Evolutionary conservation across 2,113 vertebrate genomes (phyloP).

Genomic region (Eulacestoma nigropectus): DNA sequence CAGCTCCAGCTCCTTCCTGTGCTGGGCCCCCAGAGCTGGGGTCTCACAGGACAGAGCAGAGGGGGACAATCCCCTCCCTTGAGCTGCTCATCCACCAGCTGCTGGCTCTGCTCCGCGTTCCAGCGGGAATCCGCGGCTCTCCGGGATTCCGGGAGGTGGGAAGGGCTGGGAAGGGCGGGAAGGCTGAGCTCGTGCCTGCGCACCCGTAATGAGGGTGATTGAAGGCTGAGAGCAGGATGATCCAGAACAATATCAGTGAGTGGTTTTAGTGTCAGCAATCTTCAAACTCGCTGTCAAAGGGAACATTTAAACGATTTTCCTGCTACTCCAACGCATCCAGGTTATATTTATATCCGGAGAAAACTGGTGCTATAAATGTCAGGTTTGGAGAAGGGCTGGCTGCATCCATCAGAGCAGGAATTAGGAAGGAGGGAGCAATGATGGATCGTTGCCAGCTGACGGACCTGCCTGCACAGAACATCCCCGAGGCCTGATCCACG

Average conservation of each 20-base stretch:
- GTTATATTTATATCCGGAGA: conserved; percentile 66
- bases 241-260: conserved; percentile 62
- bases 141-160: neutral
- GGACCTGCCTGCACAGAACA: neutral
- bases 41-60: rapidly evolving
- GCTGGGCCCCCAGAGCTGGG: neutral
- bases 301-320: conserved; percentile 69
- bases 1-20: neutral
- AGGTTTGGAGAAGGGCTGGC: conserved; percentile 58
- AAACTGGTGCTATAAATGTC: conserved; percentile 64
- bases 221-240: conserved; percentile 54
- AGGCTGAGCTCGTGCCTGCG: neutral
- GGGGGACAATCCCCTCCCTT: neutral
- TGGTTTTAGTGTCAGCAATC: conserved; percentile 70
- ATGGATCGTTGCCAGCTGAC: conserved; percentile 16
- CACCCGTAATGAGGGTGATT: conserved; percentile 50
- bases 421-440: conserved; percentile 39
- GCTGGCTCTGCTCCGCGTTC: neutral
- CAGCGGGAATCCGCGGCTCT: neutral
- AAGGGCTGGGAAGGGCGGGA: neutral
- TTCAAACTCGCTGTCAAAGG: conserved; percentile 67
- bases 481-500: neutral
- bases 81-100: neutral
- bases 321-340: conserved; percentile 58
- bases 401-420: conserved; percentile 56